Evolutionary conservation across 1,140 invertebrate species (phyloP), one percentile per base, ranked within the genome.

Genomic region (Drosophila kepulauana): DNA sequence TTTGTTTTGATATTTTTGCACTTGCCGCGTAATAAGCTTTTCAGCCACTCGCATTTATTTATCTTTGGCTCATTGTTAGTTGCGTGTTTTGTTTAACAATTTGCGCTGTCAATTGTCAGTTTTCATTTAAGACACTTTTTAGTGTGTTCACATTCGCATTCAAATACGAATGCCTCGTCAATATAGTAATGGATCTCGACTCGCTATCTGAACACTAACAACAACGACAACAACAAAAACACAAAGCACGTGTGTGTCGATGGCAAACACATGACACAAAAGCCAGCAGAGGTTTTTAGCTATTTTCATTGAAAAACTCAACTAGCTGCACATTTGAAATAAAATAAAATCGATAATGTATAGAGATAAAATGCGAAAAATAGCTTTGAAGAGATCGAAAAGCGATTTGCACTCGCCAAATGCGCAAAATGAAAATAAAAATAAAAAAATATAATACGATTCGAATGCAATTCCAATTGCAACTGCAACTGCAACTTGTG

Each of bases 81-180:
- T 81, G 82, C 74, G 78, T 85, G 82, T 68, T 85, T 82, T 46
- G 78, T 48, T 85, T 71, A 69, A 78, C 82, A 82, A 85, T 85
- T 84, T 80, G 57, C 81, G 68, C 67, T 66, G 59, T 61, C 63
- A 30, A 76, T 64, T 67, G 64, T 35, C 73, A 68, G 64, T 72
- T 67, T 43, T 33, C 45, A 61, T 28, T 15, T 10, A 15, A 54
- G 30, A 35, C 25, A 51, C 48, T 49, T 49, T 49, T 16, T 28
- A 20, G 48, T 28, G 48, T 13, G 16, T 16, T 16, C 45, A 13
- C 5, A 46, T 28, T 8, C 35, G 35, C 7, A 49, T 43, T 13
- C n/a, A n/a, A 43, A 43, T 13, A 6, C 41, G 41, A 41, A 33
- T 33, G 7, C 30, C 30, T 10, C 35, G 35, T 10, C 35, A 38